Base-by-base conservation (phyloP, 2,888 invertebrate genomes). In the Nomada fucata region DNA sequence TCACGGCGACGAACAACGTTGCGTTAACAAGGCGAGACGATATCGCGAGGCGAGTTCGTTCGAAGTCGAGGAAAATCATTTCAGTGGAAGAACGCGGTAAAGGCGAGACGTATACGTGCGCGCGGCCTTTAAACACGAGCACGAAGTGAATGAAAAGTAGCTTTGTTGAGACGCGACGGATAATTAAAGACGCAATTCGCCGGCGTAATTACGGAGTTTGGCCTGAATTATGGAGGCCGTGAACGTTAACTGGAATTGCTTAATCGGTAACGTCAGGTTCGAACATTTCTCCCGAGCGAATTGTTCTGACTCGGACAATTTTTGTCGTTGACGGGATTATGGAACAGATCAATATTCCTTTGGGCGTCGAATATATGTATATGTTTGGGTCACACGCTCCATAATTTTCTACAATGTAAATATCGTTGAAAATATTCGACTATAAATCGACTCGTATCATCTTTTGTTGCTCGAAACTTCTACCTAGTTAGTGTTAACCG, bases 171-270 rank as follows among this genome's bases (percentile, higher is more conserved):
- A 10, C 26, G 13, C 13, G 64, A n/a, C 4, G 67, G 20, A 53
- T 73, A 67, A 67, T 73, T 73, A 73, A 73, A 73, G 47, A 23
- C 47, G 44, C 57, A 57, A 73, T 44, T 73, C 57, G 53, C 64
- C 42, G 42, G n/a, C 42, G 42, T 44, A 72, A 44, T 44, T 29
- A 15, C 53, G 29, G 44, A 29, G 20, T 65, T 29, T 20, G 55
- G 29, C 53, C 36, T 36, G 53, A 67, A 67, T 67, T 67, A 67
- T 29, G 52, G 29, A 53, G 65, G 65, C n/a, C 29, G n/a, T 18
- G 55, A 13, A n/a, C 47, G 15, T 67, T 36, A 44, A 20, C 26
- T 20, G 55, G 73, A 57, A 20, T 67, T 57, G 73, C 57, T 47
- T 57, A 67, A 73, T 57, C 20, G 20, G 47, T 29, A 67, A 29